Evolutionary conservation across 2,113 vertebrate species (phyloP).

Genomic region (Talpa occidentalis): DNA sequence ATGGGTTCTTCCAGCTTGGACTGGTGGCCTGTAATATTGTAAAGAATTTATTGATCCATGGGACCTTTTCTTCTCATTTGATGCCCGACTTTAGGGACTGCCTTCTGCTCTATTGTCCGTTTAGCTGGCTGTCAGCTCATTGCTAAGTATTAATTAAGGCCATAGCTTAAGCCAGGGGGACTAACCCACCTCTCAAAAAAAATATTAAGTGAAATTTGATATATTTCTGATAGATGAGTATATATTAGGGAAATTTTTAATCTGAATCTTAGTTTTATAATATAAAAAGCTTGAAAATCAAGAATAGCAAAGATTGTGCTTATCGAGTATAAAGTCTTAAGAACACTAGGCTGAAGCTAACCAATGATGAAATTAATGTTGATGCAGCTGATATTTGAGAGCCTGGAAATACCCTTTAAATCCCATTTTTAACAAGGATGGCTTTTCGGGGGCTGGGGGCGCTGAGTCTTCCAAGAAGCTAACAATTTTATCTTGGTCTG

Average conservation of each 20-base stretch:
- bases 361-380: neutral
- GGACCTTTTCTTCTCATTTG: neutral
- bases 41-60: neutral
- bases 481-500: neutral
- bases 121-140: neutral
- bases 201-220: neutral
- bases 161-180: neutral
- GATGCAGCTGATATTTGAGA: neutral
- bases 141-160: neutral
- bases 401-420: neutral
- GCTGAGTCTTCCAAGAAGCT: neutral
- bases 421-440: neutral
- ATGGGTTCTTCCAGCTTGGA: neutral
- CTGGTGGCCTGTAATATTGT: neutral
- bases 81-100: neutral
- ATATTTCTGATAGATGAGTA: neutral
- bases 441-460: neutral
- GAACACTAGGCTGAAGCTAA: neutral
- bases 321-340: neutral
- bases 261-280: constrained; percentile 10
- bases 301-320: neutral
- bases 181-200: neutral
- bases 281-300: neutral
- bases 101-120: neutral
- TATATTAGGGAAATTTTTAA: constrained; percentile 33